Percentiles rank a stretch among this genome's conserved stretches.
Evolutionary conservation across 2,113 vertebrate species (phyloP).

Genomic region (Hassar affinis): DNA sequence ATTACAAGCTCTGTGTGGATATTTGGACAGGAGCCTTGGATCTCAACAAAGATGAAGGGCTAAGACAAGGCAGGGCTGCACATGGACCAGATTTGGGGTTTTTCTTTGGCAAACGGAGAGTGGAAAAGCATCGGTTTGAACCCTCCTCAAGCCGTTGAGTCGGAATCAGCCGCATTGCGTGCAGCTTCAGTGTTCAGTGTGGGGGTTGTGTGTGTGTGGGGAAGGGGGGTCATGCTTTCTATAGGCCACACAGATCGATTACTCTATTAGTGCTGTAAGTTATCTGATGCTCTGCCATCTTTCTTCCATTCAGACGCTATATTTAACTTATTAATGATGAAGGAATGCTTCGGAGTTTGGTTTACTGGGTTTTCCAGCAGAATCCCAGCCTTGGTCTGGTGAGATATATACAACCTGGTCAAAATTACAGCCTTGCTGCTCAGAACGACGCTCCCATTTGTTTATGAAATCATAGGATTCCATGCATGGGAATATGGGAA

Average conservation of each 20-base stretch:
- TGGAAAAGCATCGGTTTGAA: constrained; percentile 46
- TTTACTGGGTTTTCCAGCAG: constrained; percentile 23
- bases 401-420: background rate
- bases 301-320: constrained; percentile 24
- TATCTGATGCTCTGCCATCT: constrained; percentile 22
- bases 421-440: constrained; percentile 22
- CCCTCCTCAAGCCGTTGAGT: constrained; percentile 42
- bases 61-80: constrained; percentile 61
- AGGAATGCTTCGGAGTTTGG: constrained; percentile 21
- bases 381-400: constrained; percentile 18
- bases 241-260: constrained; percentile 48
- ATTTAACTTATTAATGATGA: constrained; percentile 51
- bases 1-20: constrained; percentile 61
- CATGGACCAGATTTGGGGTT: constrained; percentile 66
- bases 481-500: background rate
- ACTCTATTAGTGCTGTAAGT: constrained; percentile 39
- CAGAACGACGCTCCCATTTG: background rate
- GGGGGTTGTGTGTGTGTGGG: background rate
- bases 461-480: background rate
- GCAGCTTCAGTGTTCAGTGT: constrained; percentile 46
- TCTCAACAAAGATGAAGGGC: constrained; percentile 54
- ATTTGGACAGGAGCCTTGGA: constrained; percentile 64
- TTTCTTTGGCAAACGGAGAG: constrained; percentile 54
- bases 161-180: constrained; percentile 46
- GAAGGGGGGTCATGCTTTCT: constrained; percentile 42